These are phyloP conservation scores for Hemibagrus wyckioides DNA, from an alignment of 2,113 vertebrate species.

Conservation along the genomic window DNA sequence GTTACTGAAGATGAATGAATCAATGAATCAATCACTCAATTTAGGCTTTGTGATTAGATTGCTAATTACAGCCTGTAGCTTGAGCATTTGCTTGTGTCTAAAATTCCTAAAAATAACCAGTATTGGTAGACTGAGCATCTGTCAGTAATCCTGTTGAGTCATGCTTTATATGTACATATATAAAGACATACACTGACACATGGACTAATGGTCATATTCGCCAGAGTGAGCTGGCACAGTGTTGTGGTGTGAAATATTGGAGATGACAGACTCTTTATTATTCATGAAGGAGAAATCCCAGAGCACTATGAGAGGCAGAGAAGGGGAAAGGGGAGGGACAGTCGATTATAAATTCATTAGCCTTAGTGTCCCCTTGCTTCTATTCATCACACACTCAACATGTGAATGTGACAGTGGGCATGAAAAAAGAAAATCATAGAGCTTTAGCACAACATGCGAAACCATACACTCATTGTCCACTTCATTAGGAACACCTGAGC, in stretches of 20 bases:
- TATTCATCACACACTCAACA: constrained; percentile 22
- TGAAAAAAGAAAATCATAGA: neutral
- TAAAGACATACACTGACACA: neutral
- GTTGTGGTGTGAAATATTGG: constrained; percentile 36
- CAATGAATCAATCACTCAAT: neutral
- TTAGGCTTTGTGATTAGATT: neutral
- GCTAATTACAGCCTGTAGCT: neutral
- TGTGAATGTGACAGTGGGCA: neutral
- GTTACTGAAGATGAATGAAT: neutral
- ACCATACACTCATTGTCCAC: neutral
- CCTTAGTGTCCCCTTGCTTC: constrained; percentile 26
- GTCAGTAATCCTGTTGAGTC: neutral
- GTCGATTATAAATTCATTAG: constrained; percentile 52
- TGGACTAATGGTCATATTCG: constrained; percentile 25
- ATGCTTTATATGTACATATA: neutral
- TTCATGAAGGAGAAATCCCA: constrained; percentile 51
- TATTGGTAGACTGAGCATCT: neutral
- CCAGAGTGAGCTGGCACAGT: constrained; percentile 1
- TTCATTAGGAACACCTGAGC: too few species aligned
- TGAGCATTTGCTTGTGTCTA: neutral
- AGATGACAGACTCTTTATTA: constrained; percentile 51
- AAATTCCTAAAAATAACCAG: neutral
- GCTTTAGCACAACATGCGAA: neutral
- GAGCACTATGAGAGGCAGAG: constrained; percentile 24
- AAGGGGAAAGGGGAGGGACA: constrained; percentile 41